Base-by-base conservation (phyloP, 2,888 invertebrate genomes). In the Philhelius pedissequus region DNA sequence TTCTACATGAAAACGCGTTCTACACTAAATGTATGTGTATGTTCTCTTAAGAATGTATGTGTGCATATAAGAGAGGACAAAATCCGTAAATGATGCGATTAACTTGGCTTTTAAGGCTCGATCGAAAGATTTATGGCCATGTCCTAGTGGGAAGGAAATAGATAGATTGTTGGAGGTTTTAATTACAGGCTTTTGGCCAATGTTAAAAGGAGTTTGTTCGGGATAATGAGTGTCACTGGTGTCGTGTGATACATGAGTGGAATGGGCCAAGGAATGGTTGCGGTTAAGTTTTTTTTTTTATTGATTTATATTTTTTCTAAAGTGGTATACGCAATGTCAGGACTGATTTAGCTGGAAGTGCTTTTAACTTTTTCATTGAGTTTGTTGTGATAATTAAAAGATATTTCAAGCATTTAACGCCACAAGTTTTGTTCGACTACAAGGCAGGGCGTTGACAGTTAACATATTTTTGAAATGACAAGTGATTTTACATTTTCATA, bases 1-100 rank as follows among this genome's bases (percentile, higher is more conserved):
- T 88, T 87, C 87, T 87, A 88, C 88, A 88, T 86, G 87, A 88
- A 87, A 87, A 82, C 87, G 87, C 88, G 87, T 87, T 87, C 86
- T 81, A 80, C 71, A 25, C 18, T 35, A n/a, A 58, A 6, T 50
- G 27, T 75, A 54, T 52, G 54, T 38, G 56, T 30, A n/a, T n/a
- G n/a, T n/a, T n/a, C n/a, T n/a, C n/a, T 22, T 27, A 18, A 4
- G 30, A 11, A 4, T 30, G 62, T 30, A 18, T 64, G 7, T 62
- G 13, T 18, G 35, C 38, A 45, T 40, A 15, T 18, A 13, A 4
- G 32, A 22, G 48, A 75, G 48, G 60, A 76, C 52, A 32, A 54
- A 43, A 60, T 38, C 66, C 60, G 77, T 66, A 84, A 84, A 80
- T 84, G 84, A 84, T 80, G 80, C 80, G 79, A 84, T 80, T 84